Conservation (phyloP, 2,113 vertebrate species). For the Otus sunia region DNA sequence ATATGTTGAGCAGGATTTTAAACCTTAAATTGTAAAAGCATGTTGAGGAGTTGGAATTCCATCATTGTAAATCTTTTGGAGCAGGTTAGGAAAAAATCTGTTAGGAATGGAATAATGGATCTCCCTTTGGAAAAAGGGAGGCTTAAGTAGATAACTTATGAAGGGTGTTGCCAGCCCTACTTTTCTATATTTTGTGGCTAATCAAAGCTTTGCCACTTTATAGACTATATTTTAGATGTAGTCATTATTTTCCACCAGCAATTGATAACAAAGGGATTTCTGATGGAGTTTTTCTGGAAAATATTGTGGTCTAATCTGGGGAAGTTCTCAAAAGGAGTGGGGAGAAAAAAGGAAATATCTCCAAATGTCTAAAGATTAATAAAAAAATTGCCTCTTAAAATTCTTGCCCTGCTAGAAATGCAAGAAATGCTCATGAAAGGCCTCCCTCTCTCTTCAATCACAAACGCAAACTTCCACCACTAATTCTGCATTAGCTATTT, state of each 20-base stretch:
- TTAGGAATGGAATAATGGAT: neutral
- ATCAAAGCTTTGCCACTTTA: neutral
- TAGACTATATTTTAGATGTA: neutral
- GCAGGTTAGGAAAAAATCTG: neutral
- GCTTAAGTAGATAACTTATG: neutral
- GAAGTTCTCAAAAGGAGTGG: neutral
- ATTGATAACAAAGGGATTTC: neutral
- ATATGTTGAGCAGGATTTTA: neutral
- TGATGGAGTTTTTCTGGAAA: neutral
- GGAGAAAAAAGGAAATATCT: neutral
- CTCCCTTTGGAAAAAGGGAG: neutral
- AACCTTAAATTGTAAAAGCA: neutral
- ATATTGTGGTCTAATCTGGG: neutral
- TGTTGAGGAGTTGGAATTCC: neutral
- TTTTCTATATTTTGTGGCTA: neutral
- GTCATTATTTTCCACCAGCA: neutral
- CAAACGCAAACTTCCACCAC: neutral
- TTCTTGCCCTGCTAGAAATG: neutral
- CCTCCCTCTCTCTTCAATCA: neutral
- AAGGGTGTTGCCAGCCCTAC: neutral
- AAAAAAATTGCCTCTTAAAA: neutral
- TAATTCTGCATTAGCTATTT: neutral
- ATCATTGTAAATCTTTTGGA: neutral
- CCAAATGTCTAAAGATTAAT: neutral
- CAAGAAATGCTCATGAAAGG: neutral